These are phyloP conservation scores for Elachura formosa DNA, from an alignment of 2,113 vertebrate genomes.

Conservation along the genomic window DNA sequence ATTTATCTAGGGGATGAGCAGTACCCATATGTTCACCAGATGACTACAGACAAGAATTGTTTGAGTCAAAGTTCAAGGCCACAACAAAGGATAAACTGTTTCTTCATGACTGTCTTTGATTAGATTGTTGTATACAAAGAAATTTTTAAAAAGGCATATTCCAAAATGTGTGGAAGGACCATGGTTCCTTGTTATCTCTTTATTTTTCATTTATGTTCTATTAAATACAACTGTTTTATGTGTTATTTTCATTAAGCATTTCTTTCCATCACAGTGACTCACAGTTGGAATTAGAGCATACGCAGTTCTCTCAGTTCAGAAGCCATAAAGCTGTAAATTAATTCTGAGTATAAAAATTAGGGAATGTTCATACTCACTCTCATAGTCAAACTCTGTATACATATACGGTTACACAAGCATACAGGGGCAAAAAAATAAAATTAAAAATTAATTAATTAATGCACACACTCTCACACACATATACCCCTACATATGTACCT, in stretches of 20 bases:
- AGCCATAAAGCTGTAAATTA: not conserved
- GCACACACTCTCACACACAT: rapidly evolving
- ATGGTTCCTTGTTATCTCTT: not conserved
- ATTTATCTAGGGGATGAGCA: conserved; percentile 25
- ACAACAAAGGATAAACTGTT: not conserved
- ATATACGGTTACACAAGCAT: not conserved
- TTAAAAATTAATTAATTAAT: not conserved
- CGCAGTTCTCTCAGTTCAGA: not conserved
- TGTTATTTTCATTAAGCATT: not conserved
- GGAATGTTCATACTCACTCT: not conserved
- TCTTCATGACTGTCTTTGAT: not conserved
- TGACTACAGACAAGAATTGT: not conserved
- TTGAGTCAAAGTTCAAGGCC: conserved; percentile 35
- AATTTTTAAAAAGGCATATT: not conserved
- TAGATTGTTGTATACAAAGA: conserved; percentile 18
- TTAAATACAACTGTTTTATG: not conserved
- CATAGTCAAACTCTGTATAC: not conserved
- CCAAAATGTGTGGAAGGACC: not conserved
- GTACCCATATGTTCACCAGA: conserved; percentile 47
- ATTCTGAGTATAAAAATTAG: not conserved
- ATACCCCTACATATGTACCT: not conserved
- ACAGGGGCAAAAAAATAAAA: not conserved
- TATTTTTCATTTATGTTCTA: not conserved
- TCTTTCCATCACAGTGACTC: not conserved
- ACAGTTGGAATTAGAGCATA: not conserved